phyloP scores from a whole-genome alignment of 2,113 vertebrate species.

The Hassar affinis region DNA sequence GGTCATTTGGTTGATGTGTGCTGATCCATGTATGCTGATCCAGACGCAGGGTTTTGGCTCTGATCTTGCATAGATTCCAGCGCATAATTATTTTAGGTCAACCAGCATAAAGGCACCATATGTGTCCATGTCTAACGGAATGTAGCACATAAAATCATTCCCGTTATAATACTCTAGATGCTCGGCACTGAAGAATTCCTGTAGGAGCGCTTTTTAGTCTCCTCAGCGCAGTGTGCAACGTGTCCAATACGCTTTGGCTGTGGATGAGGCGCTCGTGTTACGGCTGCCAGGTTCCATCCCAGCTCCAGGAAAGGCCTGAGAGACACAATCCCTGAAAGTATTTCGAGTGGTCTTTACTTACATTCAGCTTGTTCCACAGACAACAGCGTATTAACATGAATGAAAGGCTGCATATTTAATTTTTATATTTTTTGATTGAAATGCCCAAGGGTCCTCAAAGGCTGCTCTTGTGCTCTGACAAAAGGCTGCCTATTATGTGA shows the following conservation, averaged over 20 bases:
- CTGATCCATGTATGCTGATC: conserved; percentile 26
- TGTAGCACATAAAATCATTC: conserved; percentile 54
- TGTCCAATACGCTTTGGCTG: conserved; percentile 67
- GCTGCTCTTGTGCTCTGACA: conserved; percentile 25
- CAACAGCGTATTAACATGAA: conserved; percentile 28
- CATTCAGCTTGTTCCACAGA: conserved; percentile 15
- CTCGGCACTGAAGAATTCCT: conserved; percentile 63
- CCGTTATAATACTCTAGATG: conserved; percentile 60
- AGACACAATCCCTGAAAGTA: conserved; percentile 30
- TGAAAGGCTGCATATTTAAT: conserved; percentile 35
- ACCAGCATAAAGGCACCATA: conserved; percentile 65
- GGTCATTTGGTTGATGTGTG: conserved; percentile 61
- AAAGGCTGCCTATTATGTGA: conserved; percentile 45
- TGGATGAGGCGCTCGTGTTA: conserved; percentile 42
- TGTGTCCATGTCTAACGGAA: conserved; percentile 59
- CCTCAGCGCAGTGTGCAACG: conserved; percentile 61
- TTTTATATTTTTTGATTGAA: conserved; percentile 1
- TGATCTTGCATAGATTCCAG: conserved; percentile 61
- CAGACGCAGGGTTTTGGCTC: conserved; percentile 53
- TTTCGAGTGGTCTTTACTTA: conserved; percentile 42
- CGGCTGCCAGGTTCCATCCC: conserved; percentile 40
- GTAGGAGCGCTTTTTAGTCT: conserved; percentile 56
- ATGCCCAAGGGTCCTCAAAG: conserved; percentile 24
- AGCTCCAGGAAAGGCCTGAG: conserved; percentile 14
- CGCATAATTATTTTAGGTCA: conserved; percentile 67